Evolutionary conservation across 2,797 vertebrate species (phyloP).

Genomic region (Zalophus californianus): DNA sequence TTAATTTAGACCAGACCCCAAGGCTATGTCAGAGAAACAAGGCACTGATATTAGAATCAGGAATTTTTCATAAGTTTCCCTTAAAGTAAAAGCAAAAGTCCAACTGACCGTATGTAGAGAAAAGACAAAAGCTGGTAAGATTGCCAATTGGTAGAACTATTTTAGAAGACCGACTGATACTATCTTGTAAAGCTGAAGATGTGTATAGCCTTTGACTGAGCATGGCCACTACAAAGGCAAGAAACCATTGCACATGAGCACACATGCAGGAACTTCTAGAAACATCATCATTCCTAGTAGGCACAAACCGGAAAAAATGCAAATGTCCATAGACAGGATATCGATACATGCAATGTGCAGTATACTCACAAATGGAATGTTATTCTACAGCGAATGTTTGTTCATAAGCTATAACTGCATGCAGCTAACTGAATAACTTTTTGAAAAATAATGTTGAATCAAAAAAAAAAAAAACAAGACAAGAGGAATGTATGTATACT

Average conservation of each 20-base stretch:
- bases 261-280: background rate
- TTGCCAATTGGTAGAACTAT: background rate
- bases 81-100: background rate
- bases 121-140: background rate
- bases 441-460: background rate
- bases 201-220: background rate
- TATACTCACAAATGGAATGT: background rate
- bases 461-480: background rate
- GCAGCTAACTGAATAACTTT: background rate
- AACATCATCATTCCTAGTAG: background rate
- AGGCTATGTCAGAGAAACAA: background rate
- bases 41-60: background rate
- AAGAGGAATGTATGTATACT: background rate
- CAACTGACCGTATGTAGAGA: background rate
- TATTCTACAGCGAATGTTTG: background rate
- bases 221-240: background rate
- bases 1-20: background rate
- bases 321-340: background rate
- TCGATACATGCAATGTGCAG: background rate
- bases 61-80: background rate
- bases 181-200: background rate
- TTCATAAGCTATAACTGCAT: background rate
- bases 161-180: background rate
- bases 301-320: background rate
- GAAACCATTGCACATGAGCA: background rate